Conservation (phyloP, 2,888 invertebrate species). For the Lydus trimaculatus region DNA sequence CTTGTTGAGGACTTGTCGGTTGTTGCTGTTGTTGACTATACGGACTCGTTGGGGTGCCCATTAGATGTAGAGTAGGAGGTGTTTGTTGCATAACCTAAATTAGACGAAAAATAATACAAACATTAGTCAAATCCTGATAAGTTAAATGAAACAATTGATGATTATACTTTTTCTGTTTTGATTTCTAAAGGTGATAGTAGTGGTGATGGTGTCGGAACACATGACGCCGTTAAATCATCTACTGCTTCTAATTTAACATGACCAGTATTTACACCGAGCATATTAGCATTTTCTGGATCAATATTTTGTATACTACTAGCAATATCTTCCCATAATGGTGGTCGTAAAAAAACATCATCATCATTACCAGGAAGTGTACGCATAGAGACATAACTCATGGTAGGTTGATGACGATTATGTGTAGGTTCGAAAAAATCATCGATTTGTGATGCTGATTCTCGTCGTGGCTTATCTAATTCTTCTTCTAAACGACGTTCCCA, state of each 20-base stretch:
- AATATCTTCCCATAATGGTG: constrained; percentile 92
- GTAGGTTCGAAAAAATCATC: constrained; percentile 73
- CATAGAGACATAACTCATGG: constrained; percentile 65
- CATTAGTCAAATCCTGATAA: constrained; percentile 9
- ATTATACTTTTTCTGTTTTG: constrained; percentile 73
- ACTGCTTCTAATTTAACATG: constrained; percentile 84
- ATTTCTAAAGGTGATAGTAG: constrained; percentile 81
- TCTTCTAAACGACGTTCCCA: constrained; percentile 73
- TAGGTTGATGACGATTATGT: constrained; percentile 42
- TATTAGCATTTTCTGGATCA: constrained; percentile 89
- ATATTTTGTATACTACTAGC: constrained; percentile 89
- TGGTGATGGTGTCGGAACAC: constrained; percentile 76
- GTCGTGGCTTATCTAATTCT: constrained; percentile 65
- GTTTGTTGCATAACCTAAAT: constrained; percentile 58
- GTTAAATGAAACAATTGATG: neutral
- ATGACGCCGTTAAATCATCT: constrained; percentile 62
- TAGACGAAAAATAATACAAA: constrained; percentile 23
- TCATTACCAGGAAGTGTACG: constrained; percentile 66
- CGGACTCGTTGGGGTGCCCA: constrained; percentile 64
- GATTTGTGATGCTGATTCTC: constrained; percentile 68
- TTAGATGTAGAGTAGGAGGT: constrained; percentile 64
- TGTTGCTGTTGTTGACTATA: constrained; percentile 58
- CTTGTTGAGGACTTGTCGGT: constrained; percentile 56
- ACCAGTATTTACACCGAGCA: constrained; percentile 74
- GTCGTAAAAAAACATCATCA: constrained; percentile 87